Evolutionary conservation across 2,888 invertebrate species (phyloP).

Genomic region (Chouioia cunea): DNA sequence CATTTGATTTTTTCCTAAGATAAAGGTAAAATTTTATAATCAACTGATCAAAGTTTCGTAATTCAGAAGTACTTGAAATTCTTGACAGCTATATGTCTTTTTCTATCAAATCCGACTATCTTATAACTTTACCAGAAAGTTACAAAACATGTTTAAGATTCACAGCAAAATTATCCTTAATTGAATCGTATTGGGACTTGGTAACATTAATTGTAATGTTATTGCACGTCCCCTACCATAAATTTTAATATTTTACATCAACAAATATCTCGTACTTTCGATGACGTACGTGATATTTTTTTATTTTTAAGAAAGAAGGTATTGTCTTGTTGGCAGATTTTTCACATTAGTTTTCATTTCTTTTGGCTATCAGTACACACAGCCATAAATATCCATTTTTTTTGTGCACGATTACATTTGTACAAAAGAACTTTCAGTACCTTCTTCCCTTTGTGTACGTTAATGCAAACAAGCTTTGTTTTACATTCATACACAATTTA

Average conservation of each 20-base stretch:
- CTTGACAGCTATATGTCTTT: conserved; percentile 12
- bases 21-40: conserved; percentile 4
- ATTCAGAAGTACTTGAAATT: too few relatives aligned
- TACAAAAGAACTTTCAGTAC: too few relatives aligned
- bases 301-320: neutral
- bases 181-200: conserved; percentile 14
- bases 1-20: conserved; percentile 2
- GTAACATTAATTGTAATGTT: conserved; percentile 2
- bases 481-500: conserved; percentile 29
- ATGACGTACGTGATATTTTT: conserved; percentile 11
- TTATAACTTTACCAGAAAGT: conserved; percentile 6
- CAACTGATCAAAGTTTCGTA: too few relatives aligned
- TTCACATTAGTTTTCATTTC: neutral
- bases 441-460: too few relatives aligned
- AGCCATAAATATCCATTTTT: neutral
- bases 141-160: conserved; percentile 18
- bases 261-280: conserved; percentile 32
- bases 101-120: conserved; percentile 23
- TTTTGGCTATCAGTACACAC: neutral
- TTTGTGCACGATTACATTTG: neutral
- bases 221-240: neutral
- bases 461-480: conserved; percentile 1
- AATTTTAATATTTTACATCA: conserved; percentile 33
- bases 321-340: neutral
- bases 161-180: conserved; percentile 24